Evolutionary conservation across 2,113 vertebrate species (phyloP), one percentile per base, ranked within the genome.

Genomic region (Stegastes partitus): DNA sequence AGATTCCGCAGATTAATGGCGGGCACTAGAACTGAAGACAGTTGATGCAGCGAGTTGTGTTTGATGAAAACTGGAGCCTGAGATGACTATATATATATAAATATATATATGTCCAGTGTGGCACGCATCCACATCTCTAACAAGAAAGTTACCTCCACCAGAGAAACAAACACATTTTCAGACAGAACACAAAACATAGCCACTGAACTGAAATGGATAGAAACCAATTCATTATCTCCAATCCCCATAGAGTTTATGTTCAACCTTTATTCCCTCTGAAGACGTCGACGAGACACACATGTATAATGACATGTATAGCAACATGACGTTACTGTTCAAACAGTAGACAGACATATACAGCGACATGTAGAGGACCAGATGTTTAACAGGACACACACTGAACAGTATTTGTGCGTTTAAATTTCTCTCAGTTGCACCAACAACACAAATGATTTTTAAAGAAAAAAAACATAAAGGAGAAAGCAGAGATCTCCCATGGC

Each of bases 281-380:
- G 82, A 88, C 71, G 63, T 22, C 26, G 71, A 90, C 79, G 15
- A 81, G 82, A 92, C 85, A 89, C 56, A 92, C 84, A 86, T 51
- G 49, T 88, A 89, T 76, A 93, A 84, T 80, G 74, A 90, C 91
- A 92, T 70, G 56, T 79, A 90, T 77, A 90, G 70, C 79, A 79
- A 92, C 87, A 85, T 22, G 21, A 85, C 18, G 11, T 78, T 66
- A 86, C 78, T 68, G 61, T 77, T 70, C 50, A 57, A 34, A 90
- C 82, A 77, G 37, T 6, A 80, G 82, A 90, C 87, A 88, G 54
- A 93, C 90, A 91, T 55, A 28, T 89, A 90, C 61, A 91, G 80
- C 86, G 82, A 92, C 87, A 85, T 55, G 58, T 62, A 87, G 62
- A 89, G 45, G 72, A 86, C 72, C n/a, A 87, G 76, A 92, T 53